Evolutionary conservation across 2,888 invertebrate genomes (phyloP), one percentile per base, ranked within the genome.

Genomic region (Tetranychus piercei): DNA sequence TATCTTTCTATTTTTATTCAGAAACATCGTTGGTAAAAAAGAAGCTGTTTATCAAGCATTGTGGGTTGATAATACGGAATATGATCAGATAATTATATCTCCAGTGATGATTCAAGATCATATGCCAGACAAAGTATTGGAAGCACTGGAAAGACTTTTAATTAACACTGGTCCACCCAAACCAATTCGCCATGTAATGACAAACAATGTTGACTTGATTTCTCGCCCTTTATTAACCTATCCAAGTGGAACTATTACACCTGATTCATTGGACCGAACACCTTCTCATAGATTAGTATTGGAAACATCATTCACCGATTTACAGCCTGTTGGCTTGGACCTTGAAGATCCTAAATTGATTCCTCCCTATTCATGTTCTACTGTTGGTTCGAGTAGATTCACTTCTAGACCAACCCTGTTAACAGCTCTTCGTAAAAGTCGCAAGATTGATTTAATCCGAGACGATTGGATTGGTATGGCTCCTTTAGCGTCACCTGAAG

Each of bases 51-150:
- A 90, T 82, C 91, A 91, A 82, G 92, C 91, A 15, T 84, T 92
- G 23, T 91, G 91, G 91, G 90, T 90, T 1, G 88, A 89, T 78
- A 90, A 89, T 79, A 87, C 87, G 69, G 90, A 90, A 81, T 92
- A 92, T 81, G 90, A 91, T 81, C 90, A 92, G 83, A 91, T 92
- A 23, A 85, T 92, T 74, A 90, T 92, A 78, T 91, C 91, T 44
- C 92, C 92, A 1, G 90, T 90, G 73, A 92, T 92, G 91, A 81
- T 92, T 77, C 90, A 91, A 82, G 92, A 92, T 82, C 92, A 92
- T 82, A 91, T 92, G 91, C 91, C 92, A 45, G 91, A 92, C 81
- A 89, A 88, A 82, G 89, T 92, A 76, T 84, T 92, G 79, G 88
- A 89, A 77, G 91, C 91, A 44, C 85, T 92, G 77, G 88, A 90